A percentile compares a stretch with the other conserved stretches of the same genome.
These are phyloP conservation scores for Cyclura pinguis DNA, from an alignment of 2,797 vertebrate species.

Conservation along the genomic window DNA sequence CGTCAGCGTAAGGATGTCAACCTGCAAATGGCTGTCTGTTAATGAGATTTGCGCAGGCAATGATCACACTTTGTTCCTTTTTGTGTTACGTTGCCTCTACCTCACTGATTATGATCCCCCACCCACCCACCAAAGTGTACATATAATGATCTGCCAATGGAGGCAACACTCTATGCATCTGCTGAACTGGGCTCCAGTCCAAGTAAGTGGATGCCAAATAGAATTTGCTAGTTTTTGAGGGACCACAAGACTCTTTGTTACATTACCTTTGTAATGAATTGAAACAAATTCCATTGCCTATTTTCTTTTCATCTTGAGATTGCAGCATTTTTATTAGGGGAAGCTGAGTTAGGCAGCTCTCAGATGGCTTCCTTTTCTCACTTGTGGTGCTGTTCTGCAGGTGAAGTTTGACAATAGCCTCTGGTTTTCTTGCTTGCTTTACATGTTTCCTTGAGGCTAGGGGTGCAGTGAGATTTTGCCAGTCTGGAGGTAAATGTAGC, in stretches of 20 bases:
- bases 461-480: background rate
- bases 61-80: background rate
- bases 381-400: background rate
- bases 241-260: background rate
- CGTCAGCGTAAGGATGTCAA: background rate
- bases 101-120: background rate
- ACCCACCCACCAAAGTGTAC: background rate
- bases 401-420: background rate
- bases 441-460: conserved; percentile 10
- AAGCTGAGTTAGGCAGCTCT: background rate
- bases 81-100: background rate
- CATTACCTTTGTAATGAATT: background rate
- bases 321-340: background rate
- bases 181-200: background rate
- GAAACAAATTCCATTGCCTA: background rate
- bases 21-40: background rate
- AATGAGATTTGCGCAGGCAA: background rate
- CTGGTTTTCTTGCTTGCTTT: background rate
- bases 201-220: background rate
- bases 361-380: background rate
- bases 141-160: background rate
- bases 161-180: background rate
- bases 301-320: background rate
- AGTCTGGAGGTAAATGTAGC: background rate
- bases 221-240: background rate